These are phyloP conservation scores for Cyphomyrmex costatus DNA, from an alignment of 1,140 invertebrate genomes.

Conservation along the genomic window DNA sequence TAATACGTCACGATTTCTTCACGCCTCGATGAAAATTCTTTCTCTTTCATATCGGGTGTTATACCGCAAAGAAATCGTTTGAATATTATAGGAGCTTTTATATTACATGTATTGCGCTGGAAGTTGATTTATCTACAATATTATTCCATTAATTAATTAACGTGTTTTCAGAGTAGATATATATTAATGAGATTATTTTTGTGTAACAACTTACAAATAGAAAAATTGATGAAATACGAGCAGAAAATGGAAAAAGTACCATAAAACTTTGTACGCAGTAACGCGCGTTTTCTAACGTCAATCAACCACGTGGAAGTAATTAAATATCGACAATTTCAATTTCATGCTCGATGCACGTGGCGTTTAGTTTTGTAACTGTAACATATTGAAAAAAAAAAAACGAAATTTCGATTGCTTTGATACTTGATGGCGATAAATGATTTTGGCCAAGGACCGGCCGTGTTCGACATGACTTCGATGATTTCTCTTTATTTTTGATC, in stretches of 20 bases:
- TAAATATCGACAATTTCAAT: conserved; percentile 55
- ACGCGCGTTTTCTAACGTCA: conserved; percentile 32
- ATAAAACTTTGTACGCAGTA: conserved; percentile 5
- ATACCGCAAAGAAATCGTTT: neutral
- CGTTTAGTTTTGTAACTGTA: conserved; percentile 14
- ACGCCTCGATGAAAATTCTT: conserved; percentile 7
- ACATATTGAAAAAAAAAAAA: conserved; percentile 24
- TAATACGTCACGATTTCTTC: conserved; percentile 43
- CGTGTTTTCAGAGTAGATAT: neutral
- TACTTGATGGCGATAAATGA: conserved; percentile 8
- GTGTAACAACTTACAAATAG: neutral
- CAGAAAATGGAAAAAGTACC: neutral
- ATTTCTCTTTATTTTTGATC: conserved; percentile 7
- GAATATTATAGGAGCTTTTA: neutral
- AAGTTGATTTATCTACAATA: neutral
- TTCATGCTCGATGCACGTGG: conserved; percentile 3
- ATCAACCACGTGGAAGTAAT: conserved; percentile 32
- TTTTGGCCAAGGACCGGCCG: neutral
- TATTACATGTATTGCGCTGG: neutral
- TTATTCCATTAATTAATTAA: neutral
- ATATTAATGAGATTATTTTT: neutral
- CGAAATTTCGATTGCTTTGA: conserved; percentile 25
- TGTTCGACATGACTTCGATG: conserved; percentile 7
- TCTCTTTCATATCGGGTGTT: conserved; percentile 15
- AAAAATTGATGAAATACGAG: conserved; percentile 1